Base-by-base conservation (phyloP, 2,888 invertebrate species). In the Drosophila demipolita region DNA sequence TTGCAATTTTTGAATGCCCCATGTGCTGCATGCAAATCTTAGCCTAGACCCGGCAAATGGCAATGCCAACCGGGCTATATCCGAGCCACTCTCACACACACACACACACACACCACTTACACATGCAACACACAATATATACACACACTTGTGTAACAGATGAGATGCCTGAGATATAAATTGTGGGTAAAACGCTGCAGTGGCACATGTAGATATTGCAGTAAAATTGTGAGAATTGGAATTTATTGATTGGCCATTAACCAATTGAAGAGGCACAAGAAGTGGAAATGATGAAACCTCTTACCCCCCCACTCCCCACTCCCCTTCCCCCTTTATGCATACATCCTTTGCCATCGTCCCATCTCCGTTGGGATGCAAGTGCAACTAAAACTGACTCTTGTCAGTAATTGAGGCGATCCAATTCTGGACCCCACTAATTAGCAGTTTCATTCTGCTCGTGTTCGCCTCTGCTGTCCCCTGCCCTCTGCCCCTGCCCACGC, bases 191-290 rank as follows among this genome's bases (percentile, higher is more conserved):
- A 86, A 87, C 75, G 74, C 66, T 78, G 77, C 79, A 87, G 76
- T 75, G 83, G 79, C 86, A 82, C 86, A 87, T 89, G 89, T 85
- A 87, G 90, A 90, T 85, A 90, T 90, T 85, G 89, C 90, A 90
- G 85, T 89, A 90, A 90, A 86, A 80, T 81, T 89, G 80, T 85
- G 83, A 78, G 89, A 87, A 90, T 89, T 78, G 89, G 80, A 91
- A 90, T 90, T 92, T 91, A 91, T 91, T 91, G 92, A 90, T 92
- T 91, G 91, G 82, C 91, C 84, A 91, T 90, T 87, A 91, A 90
- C 91, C 89, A 84, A 90, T 85, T 83, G 83, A 58, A 65, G 62
- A 71, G 66, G 66, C 64, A 57, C 53, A 72, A 59, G 75, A 66
- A 76, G 81, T 63, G 70, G 66, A 74, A 68, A 68, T 59, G 60